Percentiles rank a stretch among this genome's conserved stretches.
phyloP scores from a whole-genome alignment of 2,797 vertebrate species.

The Pangasius larnaudii region DNA sequence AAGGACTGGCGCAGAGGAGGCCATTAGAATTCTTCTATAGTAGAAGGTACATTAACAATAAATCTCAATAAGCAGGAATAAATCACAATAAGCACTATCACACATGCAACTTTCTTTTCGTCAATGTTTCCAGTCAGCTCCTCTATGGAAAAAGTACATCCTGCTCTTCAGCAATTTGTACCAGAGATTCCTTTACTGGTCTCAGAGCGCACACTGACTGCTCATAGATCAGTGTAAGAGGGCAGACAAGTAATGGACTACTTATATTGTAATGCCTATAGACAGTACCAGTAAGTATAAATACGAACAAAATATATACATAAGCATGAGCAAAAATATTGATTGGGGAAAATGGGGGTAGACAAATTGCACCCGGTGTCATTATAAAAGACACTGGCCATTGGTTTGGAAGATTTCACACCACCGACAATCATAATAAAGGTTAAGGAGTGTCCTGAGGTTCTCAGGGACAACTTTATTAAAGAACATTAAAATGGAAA shows the following conservation, averaged over 20 bases:
- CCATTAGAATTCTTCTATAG: slow-evolving; percentile 20
- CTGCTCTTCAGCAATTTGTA: background rate
- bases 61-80: slow-evolving; percentile 17
- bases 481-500: background rate
- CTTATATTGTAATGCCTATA: background rate
- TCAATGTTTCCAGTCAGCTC: slow-evolving; percentile 1
- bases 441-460: background rate
- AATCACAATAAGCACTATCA: slow-evolving; percentile 21
- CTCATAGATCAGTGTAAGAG: background rate
- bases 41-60: background rate
- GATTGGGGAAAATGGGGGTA: no score
- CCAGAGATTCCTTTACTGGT: background rate
- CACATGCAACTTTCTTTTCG: background rate
- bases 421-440: background rate
- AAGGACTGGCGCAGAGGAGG: background rate
- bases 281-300: background rate
- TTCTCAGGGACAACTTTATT: background rate
- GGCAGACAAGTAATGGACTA: background rate
- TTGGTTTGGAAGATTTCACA: background rate
- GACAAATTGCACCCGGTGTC: background rate
- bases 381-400: background rate
- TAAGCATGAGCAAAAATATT: background rate
- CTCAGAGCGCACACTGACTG: background rate
- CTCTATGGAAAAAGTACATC: background rate
- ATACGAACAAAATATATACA: no score